Base-by-base conservation (phyloP, 2,888 invertebrate species). In the Drosophila macrospina region DNA sequence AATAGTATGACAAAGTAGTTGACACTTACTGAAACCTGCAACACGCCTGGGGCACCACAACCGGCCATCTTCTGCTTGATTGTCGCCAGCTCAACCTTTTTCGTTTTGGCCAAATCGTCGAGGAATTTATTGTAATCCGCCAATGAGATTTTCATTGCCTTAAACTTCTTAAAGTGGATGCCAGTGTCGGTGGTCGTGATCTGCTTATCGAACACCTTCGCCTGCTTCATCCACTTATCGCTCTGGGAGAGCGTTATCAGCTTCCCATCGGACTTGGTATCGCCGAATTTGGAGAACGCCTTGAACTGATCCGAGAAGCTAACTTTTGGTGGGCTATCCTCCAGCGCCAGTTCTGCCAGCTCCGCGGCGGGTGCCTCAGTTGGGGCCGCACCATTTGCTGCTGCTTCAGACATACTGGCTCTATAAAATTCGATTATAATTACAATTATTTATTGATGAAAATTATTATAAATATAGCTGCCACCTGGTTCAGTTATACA, bases 141-240 rank as follows among this genome's bases (percentile, higher is more conserved):
- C 62, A 95, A 93, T 1, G 94, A 94, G 16, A 97, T 94, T 91
- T 97, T 97, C 91, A 95, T 93, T 47, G 94, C 95, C 94, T 97
- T 97, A 80, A 97, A 94, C 91, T 97, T 97, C 91, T 97, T 97
- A 92, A 97, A 98, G 91, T 95, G 95, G 73, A 98, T 97, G 44
- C 96, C 97, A 0, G 97, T 98, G 90, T 98, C 98, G 3, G 97
- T 97, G 13, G 98, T 97, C 0, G 96, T 96, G 72, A 97, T 95
- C 89, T 96, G 96, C 92, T 97, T 97, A 77, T 94, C 97, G 78
- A 97, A 96, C 7, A 95, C 95, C 86, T 95, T 96, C 0, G 97
- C 97, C 90, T 98, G 98, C 89, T 97, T 97, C 95, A 98, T 96
- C 98, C 98, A 98, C 92, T 97, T 98, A 92, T 98, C 98, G 89